phyloP scores from a whole-genome alignment of 2,113 vertebrate species.

The Cacatua alba region DNA sequence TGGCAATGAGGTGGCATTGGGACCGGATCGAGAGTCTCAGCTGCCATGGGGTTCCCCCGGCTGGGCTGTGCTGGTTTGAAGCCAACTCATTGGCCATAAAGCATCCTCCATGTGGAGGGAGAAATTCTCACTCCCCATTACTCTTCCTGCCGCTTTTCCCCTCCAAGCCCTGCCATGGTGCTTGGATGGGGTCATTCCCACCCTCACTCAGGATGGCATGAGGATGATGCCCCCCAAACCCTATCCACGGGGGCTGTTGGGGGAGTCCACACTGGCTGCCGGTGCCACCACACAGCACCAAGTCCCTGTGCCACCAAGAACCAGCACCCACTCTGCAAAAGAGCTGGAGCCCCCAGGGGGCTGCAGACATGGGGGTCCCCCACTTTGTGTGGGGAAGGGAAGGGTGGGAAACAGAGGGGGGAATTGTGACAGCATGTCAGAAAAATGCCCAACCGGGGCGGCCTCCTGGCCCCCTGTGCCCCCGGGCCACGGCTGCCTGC shows the following conservation, averaged over 20 bases:
- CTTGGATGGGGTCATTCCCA: background rate
- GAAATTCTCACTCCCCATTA: rapidly evolving
- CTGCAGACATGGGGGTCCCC: background rate
- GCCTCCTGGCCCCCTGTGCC: background rate
- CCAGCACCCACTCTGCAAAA: background rate
- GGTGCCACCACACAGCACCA: background rate
- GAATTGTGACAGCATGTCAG: background rate
- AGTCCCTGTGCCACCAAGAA: rapidly evolving
- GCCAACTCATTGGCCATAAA: background rate
- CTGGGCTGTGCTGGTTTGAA: background rate
- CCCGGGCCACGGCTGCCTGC: background rate
- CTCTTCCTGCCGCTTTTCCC: background rate
- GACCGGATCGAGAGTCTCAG: rapidly evolving
- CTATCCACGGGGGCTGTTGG: rapidly evolving
- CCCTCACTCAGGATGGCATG: rapidly evolving
- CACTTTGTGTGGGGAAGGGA: background rate
- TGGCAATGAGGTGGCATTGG: background rate
- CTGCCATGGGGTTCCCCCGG: background rate
- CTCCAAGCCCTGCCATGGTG: background rate
- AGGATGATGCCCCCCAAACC: background rate
- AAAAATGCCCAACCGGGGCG: background rate
- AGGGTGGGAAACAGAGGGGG: background rate
- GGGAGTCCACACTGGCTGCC: background rate
- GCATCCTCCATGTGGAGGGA: rapidly evolving
- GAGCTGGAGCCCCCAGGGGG: background rate